These are phyloP conservation scores for Gasterosteus nipponicus DNA, from an alignment of 2,113 vertebrate species.

Conservation along the genomic window DNA sequence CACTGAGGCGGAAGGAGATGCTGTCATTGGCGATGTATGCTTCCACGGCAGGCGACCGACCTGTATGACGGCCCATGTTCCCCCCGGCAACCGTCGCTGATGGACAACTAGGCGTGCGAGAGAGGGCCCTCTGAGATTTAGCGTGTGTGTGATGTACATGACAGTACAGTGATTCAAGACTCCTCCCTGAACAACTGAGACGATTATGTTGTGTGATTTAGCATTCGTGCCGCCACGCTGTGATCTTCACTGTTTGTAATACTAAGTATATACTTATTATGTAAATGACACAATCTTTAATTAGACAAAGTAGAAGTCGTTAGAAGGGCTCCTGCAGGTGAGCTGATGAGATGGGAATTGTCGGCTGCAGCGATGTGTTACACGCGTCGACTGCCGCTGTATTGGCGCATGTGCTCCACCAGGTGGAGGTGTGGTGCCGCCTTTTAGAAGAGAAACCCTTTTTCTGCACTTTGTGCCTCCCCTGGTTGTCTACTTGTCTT, in stretches of 20 bases:
- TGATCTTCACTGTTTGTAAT: slow-evolving; percentile 61
- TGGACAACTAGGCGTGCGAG: slow-evolving; percentile 27
- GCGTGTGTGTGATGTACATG: slow-evolving; percentile 15
- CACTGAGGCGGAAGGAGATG: slow-evolving; percentile 63
- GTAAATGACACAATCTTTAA: slow-evolving; percentile 71
- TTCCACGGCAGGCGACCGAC: slow-evolving; percentile 31
- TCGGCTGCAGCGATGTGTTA: slow-evolving; percentile 54
- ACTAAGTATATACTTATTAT: slow-evolving; percentile 72
- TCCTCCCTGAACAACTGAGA: slow-evolving; percentile 15
- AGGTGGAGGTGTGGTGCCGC: slow-evolving; percentile 74
- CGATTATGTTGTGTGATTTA: slow-evolving; percentile 43
- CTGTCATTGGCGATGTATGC: slow-evolving; percentile 58
- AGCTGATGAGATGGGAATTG: slow-evolving; percentile 67
- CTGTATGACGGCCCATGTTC: slow-evolving; percentile 41
- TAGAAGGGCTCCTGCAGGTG: slow-evolving; percentile 71
- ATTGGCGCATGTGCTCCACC: slow-evolving; percentile 40
- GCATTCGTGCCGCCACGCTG: slow-evolving; percentile 43
- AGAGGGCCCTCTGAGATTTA: slow-evolving; percentile 23
- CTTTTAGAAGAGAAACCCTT: neutral
- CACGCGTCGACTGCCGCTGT: slow-evolving; percentile 3
- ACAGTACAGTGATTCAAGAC: neutral
- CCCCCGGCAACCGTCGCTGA: slow-evolving; percentile 23
- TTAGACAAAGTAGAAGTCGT: slow-evolving; percentile 70
- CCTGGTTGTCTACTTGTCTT: slow-evolving; percentile 38
- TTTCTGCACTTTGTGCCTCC: slow-evolving; percentile 3